phyloP scores from a whole-genome alignment of 2,888 invertebrate genomes.

The Athalia circularis region DNA sequence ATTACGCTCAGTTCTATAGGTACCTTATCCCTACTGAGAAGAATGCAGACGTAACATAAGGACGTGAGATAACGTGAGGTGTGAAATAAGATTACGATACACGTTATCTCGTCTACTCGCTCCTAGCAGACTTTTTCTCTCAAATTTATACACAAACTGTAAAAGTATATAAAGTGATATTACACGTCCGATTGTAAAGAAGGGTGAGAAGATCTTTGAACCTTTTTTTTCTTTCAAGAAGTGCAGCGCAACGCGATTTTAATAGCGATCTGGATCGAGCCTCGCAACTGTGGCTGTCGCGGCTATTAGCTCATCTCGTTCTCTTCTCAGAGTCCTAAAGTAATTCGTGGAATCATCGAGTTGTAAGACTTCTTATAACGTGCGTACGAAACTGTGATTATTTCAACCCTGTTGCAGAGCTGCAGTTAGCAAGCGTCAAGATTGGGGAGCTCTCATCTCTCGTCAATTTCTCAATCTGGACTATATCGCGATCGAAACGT shows the following conservation, averaged over 20 bases:
- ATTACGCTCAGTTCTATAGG: conserved; percentile 13
- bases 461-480: too few relatives aligned
- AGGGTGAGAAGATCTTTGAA: too few relatives aligned
- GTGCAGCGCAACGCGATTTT: too few relatives aligned
- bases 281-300: too few relatives aligned
- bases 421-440: too few relatives aligned
- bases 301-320: too few relatives aligned
- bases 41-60: conserved; percentile 20
- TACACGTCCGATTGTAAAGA: not conserved
- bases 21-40: conserved; percentile 16
- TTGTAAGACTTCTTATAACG: too few relatives aligned
- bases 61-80: conserved; percentile 38
- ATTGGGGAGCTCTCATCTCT: too few relatives aligned
- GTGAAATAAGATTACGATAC: conserved; percentile 33
- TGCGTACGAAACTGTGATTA: not conserved
- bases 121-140: not conserved
- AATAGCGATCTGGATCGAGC: too few relatives aligned
- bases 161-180: not conserved
- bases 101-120: not conserved
- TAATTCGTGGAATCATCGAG: not conserved
- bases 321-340: not conserved
- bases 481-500: too few relatives aligned
- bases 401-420: not conserved
- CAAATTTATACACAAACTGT: not conserved
- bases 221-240: too few relatives aligned